phyloP scores from a whole-genome alignment of 1,140 invertebrate genomes.

The Brachionus koreanus region DNA sequence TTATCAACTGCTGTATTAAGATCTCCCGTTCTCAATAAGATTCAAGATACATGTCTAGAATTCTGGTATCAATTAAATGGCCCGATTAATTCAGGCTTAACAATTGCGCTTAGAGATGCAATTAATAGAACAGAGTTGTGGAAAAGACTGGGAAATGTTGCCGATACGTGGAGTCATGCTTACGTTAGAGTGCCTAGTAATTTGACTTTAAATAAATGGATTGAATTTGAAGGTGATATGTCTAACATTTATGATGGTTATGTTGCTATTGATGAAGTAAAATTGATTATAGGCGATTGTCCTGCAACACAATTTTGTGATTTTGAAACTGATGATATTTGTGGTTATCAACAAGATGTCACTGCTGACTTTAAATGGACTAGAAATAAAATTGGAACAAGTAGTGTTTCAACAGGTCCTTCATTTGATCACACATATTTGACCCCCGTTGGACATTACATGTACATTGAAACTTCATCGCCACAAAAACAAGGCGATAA shows the following conservation, averaged over 20 bases:
- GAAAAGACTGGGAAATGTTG: slow-evolving; percentile 21
- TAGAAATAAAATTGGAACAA: slow-evolving; percentile 65
- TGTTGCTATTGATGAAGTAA: slow-evolving; percentile 44
- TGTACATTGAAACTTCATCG: slow-evolving; percentile 31
- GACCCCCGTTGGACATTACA: slow-evolving; percentile 31
- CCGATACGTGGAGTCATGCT: slow-evolving; percentile 36
- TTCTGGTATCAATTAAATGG: slow-evolving; percentile 41
- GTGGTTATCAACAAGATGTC: slow-evolving; percentile 70
- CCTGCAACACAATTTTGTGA: slow-evolving; percentile 62
- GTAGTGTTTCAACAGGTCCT: slow-evolving; percentile 66
- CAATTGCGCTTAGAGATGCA: neutral
- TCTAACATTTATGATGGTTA: slow-evolving; percentile 7
- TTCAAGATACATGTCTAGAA: slow-evolving; percentile 23
- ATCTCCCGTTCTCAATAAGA: neutral
- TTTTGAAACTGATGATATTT: slow-evolving; percentile 67
- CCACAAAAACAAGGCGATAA: slow-evolving; percentile 46
- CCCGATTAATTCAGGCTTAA: neutral
- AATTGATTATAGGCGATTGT: slow-evolving; percentile 28
- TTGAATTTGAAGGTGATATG: slow-evolving; percentile 42
- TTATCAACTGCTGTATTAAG: neutral
- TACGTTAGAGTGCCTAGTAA: slow-evolving; percentile 11
- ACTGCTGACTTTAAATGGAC: slow-evolving; percentile 73
- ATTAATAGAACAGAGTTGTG: neutral
- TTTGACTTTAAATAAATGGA: neutral
- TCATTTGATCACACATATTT: slow-evolving; percentile 49